These are phyloP conservation scores for Cuniculus paca DNA, from an alignment of 2,797 vertebrate species.

Conservation along the genomic window DNA sequence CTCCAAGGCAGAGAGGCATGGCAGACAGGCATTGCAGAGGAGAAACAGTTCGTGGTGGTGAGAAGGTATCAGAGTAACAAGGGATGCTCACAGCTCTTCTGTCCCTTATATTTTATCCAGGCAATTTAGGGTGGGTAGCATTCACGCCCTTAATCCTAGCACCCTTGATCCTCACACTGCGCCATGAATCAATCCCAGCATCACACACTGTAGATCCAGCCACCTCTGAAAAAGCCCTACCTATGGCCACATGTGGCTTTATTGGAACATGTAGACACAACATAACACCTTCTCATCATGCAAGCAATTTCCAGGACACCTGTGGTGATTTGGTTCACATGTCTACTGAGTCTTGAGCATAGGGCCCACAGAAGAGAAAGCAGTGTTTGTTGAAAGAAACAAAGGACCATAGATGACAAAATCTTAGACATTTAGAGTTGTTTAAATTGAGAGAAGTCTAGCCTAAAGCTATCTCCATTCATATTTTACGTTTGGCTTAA, in stretches of 20 bases:
- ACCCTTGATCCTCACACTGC: not conserved
- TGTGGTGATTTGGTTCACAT: not conserved
- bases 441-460: not conserved
- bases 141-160: not conserved
- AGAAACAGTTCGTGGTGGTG: not conserved
- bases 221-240: not conserved
- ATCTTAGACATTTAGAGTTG: not conserved
- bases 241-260: not conserved
- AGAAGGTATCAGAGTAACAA: not conserved
- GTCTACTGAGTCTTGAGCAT: accelerated
- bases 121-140: not conserved
- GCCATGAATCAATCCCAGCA: not conserved
- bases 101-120: not conserved
- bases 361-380: not conserved
- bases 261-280: not conserved
- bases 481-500: not conserved
- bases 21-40: not conserved
- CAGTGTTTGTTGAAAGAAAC: not conserved
- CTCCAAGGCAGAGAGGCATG: not conserved
- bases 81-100: not conserved
- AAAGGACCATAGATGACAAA: not conserved
- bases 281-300: not conserved
- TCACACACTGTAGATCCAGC: not conserved
- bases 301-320: not conserved
- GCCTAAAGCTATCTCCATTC: not conserved